phyloP scores from a whole-genome alignment of 1,140 invertebrate genomes.

The Megathymus violae region DNA sequence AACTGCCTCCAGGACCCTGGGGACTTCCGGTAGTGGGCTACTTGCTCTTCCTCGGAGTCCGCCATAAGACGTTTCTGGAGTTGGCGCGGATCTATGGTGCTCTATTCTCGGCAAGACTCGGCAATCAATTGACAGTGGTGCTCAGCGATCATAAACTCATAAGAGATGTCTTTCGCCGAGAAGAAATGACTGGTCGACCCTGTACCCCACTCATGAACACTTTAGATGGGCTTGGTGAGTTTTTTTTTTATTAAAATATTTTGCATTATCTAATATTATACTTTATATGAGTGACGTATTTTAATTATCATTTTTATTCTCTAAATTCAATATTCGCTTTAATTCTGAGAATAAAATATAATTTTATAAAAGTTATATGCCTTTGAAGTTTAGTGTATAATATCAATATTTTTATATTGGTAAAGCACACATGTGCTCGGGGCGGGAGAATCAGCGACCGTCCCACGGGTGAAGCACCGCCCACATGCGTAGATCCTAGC shows the following conservation, averaged over 20 bases:
- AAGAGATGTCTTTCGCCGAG: slow-evolving; percentile 91
- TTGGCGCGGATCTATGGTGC: slow-evolving; percentile 91
- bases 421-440: slow-evolving; percentile 37
- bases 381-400: slow-evolving; percentile 37
- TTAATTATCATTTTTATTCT: too few species aligned
- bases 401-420: slow-evolving; percentile 1
- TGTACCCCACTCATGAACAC: slow-evolving; percentile 92
- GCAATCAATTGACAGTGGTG: slow-evolving; percentile 92
- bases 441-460: slow-evolving; percentile 48
- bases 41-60: slow-evolving; percentile 90
- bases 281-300: too few species aligned
- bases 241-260: background rate
- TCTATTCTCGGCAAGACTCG: slow-evolving; percentile 92
- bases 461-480: slow-evolving; percentile 53
- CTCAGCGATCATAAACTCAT: slow-evolving; percentile 93
- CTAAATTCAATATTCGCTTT: too few species aligned
- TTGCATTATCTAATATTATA: too few species aligned
- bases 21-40: slow-evolving; percentile 93
- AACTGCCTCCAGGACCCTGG: slow-evolving; percentile 93
- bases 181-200: slow-evolving; percentile 94
- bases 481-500: slow-evolving; percentile 50
- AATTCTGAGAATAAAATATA: slow-evolving; percentile 2
- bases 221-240: slow-evolving; percentile 95
- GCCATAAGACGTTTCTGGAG: slow-evolving; percentile 91
- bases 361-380: background rate